These are phyloP conservation scores for Premnoplex brunnescens DNA, from an alignment of 2,797 vertebrate species.

Conservation along the genomic window DNA sequence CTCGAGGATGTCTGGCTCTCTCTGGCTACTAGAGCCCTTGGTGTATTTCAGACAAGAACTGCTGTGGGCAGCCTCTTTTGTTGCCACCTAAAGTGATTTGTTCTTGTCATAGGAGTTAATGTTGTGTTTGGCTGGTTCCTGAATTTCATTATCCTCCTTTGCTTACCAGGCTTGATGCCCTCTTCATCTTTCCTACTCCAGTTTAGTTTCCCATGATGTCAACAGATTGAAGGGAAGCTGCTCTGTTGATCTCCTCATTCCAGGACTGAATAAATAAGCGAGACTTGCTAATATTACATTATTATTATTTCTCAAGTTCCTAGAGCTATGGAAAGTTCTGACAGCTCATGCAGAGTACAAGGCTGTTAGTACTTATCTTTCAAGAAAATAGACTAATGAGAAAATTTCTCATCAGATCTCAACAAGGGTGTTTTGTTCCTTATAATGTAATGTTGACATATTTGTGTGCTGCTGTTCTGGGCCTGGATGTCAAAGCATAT, in stretches of 20 bases:
- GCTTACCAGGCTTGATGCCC: neutral
- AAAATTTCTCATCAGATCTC: constrained; percentile 44
- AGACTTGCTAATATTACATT: neutral
- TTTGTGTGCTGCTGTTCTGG: constrained; percentile 22
- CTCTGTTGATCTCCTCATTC: neutral
- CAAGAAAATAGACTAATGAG: constrained; percentile 43
- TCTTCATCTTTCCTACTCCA: neutral
- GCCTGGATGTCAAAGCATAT: constrained; percentile 12
- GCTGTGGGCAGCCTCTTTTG: neutral
- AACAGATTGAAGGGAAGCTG: neutral
- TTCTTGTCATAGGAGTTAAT: neutral
- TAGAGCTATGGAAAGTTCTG: constrained; percentile 7
- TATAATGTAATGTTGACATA: constrained; percentile 41
- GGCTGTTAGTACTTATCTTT: constrained; percentile 27
- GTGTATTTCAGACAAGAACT: neutral
- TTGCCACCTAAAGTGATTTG: neutral
- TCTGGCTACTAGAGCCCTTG: neutral
- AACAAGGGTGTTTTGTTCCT: constrained; percentile 44
- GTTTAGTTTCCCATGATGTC: constrained; percentile 4
- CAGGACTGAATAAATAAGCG: neutral
- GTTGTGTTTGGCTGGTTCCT: neutral
- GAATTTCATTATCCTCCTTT: neutral
- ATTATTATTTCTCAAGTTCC: constrained; percentile 17
- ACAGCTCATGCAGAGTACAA: constrained; percentile 45
- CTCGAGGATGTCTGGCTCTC: neutral